These are phyloP conservation scores for Halcyon senegalensis DNA, from an alignment of 2,113 vertebrate genomes.

Conservation along the genomic window DNA sequence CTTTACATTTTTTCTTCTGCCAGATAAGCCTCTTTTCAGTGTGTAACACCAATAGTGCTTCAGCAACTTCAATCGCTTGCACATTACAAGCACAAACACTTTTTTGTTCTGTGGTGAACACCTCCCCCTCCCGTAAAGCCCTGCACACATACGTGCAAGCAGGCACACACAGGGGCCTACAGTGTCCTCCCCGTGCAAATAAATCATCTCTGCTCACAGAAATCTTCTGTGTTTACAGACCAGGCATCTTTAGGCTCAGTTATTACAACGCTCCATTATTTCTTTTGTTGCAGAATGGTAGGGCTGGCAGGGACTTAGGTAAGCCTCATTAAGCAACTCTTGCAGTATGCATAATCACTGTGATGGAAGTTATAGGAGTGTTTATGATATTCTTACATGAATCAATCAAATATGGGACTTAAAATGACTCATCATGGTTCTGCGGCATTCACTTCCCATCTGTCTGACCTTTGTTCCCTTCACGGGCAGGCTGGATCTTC, in stretches of 20 bases:
- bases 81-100: background rate
- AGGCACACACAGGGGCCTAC: background rate
- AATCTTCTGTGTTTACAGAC: constrained; percentile 39
- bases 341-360: constrained; percentile 43
- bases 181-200: background rate
- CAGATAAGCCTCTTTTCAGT: background rate
- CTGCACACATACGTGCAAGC: background rate
- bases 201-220: background rate
- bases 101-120: background rate
- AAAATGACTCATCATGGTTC: constrained; percentile 21
- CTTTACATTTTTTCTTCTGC: background rate
- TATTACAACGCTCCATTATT: constrained; percentile 39
- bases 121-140: background rate
- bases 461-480: constrained; percentile 10
- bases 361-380: constrained; percentile 24
- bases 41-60: background rate
- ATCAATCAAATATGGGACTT: constrained; percentile 22
- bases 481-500: background rate
- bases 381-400: constrained; percentile 34
- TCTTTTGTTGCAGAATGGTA: constrained; percentile 35
- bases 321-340: constrained; percentile 62
- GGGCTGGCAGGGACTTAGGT: constrained; percentile 51
- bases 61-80: background rate
- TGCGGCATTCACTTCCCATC: constrained; percentile 14
- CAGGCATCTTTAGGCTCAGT: constrained; percentile 19